phyloP scores from a whole-genome alignment of 2,113 vertebrate genomes.

The Oplegnathus fasciatus region DNA sequence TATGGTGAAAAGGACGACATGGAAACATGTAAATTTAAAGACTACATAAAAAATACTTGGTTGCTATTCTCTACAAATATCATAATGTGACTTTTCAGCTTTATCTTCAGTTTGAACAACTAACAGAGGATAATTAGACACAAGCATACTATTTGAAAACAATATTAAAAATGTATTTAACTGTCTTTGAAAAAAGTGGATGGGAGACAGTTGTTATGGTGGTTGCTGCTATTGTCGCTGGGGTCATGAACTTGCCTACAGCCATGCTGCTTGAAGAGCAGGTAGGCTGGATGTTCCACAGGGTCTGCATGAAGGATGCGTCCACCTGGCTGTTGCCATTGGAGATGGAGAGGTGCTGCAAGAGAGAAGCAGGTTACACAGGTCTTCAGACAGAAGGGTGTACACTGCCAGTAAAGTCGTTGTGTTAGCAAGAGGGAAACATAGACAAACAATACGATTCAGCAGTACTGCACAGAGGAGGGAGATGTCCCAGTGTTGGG shows the following conservation, averaged over 20 bases:
- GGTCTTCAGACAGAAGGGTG: conserved; percentile 4
- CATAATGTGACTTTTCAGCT: neutral
- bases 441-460: conserved; percentile 11
- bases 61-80: neutral
- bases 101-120: too few relatives aligned
- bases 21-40: neutral
- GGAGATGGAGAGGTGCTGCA: conserved; percentile 93
- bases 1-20: neutral
- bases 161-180: neutral
- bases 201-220: neutral
- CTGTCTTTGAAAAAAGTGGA: neutral
- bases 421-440: neutral
- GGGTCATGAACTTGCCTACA: conserved; percentile 87
- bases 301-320: conserved; percentile 97
- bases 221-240: neutral
- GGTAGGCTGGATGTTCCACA: conserved; percentile 98
- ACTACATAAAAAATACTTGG: neutral
- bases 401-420: neutral
- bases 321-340: conserved; percentile 94
- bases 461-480: neutral
- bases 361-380: conserved; percentile 28
- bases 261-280: conserved; percentile 92
- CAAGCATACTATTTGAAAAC: neutral
- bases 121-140: neutral
- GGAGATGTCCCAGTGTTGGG: conserved; percentile 11